These are phyloP conservation scores for Babyrousa celebensis DNA, from an alignment of 2,797 vertebrate species.

Conservation along the genomic window DNA sequence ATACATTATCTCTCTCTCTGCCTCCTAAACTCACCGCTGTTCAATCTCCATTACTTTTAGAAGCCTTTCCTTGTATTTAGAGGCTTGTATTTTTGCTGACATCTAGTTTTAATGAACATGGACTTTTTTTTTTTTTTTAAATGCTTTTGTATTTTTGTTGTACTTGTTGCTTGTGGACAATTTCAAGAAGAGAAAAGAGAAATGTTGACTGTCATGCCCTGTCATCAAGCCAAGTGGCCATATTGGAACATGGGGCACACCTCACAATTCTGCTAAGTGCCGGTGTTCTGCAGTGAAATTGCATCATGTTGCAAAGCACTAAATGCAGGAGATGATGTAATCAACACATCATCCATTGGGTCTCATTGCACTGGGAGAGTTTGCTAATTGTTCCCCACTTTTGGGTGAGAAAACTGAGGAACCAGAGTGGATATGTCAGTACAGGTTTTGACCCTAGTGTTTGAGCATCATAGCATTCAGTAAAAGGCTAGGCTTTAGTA, in stretches of 20 bases:
- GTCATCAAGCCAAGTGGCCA: background rate
- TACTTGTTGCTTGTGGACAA: conserved; percentile 45
- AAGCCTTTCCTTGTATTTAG: background rate
- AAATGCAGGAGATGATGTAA: background rate
- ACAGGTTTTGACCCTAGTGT: background rate
- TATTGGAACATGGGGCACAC: background rate
- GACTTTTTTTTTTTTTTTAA: background rate
- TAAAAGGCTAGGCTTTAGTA: background rate
- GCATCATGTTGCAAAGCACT: background rate
- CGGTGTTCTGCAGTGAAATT: background rate
- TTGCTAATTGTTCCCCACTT: background rate
- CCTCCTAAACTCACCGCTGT: no score
- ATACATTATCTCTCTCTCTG: background rate
- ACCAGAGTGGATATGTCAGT: background rate
- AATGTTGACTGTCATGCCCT: background rate
- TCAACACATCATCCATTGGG: background rate
- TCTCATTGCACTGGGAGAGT: background rate
- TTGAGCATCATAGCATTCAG: background rate
- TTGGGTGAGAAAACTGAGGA: background rate
- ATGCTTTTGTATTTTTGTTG: background rate
- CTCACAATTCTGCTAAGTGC: background rate
- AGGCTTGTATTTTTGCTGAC: conserved; percentile 5
- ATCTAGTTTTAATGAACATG: conserved; percentile 15
- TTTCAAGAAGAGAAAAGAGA: conserved; percentile 60
- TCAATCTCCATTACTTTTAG: background rate